phyloP scores from a whole-genome alignment of 1,140 invertebrate genomes.

The Bombyx mandarina region DNA sequence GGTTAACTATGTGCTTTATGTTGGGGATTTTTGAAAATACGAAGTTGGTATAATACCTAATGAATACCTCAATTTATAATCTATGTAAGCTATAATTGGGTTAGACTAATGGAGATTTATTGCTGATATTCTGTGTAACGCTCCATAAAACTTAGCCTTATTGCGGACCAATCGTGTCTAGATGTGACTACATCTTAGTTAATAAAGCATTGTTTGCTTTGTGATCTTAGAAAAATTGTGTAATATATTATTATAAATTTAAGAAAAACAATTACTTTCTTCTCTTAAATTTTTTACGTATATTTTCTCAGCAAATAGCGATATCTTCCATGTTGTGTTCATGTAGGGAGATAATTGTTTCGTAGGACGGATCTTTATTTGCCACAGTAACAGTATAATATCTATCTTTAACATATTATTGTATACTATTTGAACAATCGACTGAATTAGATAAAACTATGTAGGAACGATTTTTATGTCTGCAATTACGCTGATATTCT shows the following conservation, averaged over 20 bases:
- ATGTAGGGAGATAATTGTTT: conserved; percentile 15
- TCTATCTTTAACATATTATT: conserved; percentile 2
- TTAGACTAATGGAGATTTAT: background rate
- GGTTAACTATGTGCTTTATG: no score
- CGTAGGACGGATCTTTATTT: conserved; percentile 7
- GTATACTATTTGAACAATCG: conserved; percentile 8
- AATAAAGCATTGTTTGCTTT: conserved; percentile 21
- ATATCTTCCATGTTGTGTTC: conserved; percentile 29
- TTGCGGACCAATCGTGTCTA: conserved; percentile 49
- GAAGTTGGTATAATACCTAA: background rate
- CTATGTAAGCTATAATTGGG: no score
- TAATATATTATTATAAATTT: conserved; percentile 8
- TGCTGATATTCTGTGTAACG: conserved; percentile 11
- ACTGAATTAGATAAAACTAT: conserved; percentile 31
- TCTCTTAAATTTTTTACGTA: conserved; percentile 11
- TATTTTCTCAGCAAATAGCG: conserved; percentile 10
- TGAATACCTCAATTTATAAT: background rate
- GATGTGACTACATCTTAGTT: conserved; percentile 31
- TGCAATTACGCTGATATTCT: conserved; percentile 35
- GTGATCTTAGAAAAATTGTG: conserved; percentile 11
- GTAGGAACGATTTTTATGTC: conserved; percentile 19
- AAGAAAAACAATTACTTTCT: background rate
- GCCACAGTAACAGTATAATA: conserved; percentile 3
- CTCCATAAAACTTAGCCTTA: conserved; percentile 38
- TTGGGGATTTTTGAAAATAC: no score